Base-by-base conservation (phyloP, 2,113 vertebrate genomes). In the Ictalurus furcatus region DNA sequence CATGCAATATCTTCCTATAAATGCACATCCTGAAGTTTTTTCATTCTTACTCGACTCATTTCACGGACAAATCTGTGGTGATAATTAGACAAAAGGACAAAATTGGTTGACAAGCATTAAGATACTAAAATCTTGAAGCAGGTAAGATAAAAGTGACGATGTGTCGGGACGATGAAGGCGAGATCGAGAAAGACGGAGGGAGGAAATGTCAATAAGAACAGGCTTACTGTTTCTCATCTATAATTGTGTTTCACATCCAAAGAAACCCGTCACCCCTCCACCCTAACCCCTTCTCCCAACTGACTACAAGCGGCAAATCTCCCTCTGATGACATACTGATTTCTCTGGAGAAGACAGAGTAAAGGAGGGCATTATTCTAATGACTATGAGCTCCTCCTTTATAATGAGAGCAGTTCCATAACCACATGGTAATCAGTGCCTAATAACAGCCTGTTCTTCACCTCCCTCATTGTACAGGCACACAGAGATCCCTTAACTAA, bases 131-230 rank as follows among this genome's bases (percentile, higher is more conserved):
- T 89, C 90, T 86, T 88, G 86, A 88, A 91, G 90, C 88, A 91
- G 37, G 63, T 74, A 89, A 58, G 76, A 71, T 23, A 54, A 89
- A 56, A 52, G 71, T 40, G 59, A 82, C 6, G 44, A 48, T 48
- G n/a, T 13, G 21, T 4, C 25, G 48, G 88, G 37, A 87, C 40
- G 52, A 6, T 71, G 78, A 84, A 40, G 48, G 56, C 48, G 8
- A 84, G 44, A 87, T 25, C 82, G 56, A 89, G 23, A 81, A 17
- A 87, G 37, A 71, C 61, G 48, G 3, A 71, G 30, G 86, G 59
- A 85, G 79, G 69, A 90, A 84, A 54, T 78, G 84, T 89, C 40
- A 87, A 88, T 91, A 91, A 93, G 85, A 91, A 92, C 59, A 73
- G 48, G 65, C 54, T 89, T 81, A 54, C 37, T 21, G n/a, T 52